Evolutionary conservation across 2,113 vertebrate genomes (phyloP), one percentile per base, ranked within the genome.

Genomic region (Alouatta palliata): DNA sequence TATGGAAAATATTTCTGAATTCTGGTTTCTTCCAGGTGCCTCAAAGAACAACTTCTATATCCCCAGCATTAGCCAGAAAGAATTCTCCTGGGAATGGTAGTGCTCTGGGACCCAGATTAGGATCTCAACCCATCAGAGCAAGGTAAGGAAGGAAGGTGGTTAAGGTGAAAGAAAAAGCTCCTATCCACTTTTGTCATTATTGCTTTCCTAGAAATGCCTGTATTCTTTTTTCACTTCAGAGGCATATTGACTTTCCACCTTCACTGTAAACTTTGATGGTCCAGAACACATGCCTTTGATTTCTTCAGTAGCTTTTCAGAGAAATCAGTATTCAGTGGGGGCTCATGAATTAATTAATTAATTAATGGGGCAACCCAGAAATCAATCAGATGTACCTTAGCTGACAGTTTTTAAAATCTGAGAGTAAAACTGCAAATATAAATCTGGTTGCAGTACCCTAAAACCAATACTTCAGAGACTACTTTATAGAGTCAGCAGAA

Each of bases 41-140:
- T 98, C 99, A 99, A 97, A 98, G 99, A 99, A 99, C 99, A 95
- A 99, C 99, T 97, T 99, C 99, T 98, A 99, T 99, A 98, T 99
- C 99, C 92, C 99, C 99, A 68, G 99, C 99, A 20, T 98, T 99
- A 98, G 99, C 99, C 20, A 99, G 99, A 97, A 99, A 99, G 98
- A 99, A 99, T 98, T 99, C 99, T 88, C 99, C 99, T 1, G 99
- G 99, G 83, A 99, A 99, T 0, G 99, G 99, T 79, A 99, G 98
- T 23, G 99, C 99, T 27, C 98, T 99, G 76, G 99, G 99, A 30
- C 99, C 99, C 61, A 98, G 99, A 70, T 97, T 99, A 23, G 99
- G 99, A 96, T 99, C 99, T 43, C 99, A 99, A 95, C 99, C 99
- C 92, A 99, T 99, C 90, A 99, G 99, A 98, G 99, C 99, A 97